Conservation (phyloP, 2,113 vertebrate species). For the Probosciger aterrimus region DNA sequence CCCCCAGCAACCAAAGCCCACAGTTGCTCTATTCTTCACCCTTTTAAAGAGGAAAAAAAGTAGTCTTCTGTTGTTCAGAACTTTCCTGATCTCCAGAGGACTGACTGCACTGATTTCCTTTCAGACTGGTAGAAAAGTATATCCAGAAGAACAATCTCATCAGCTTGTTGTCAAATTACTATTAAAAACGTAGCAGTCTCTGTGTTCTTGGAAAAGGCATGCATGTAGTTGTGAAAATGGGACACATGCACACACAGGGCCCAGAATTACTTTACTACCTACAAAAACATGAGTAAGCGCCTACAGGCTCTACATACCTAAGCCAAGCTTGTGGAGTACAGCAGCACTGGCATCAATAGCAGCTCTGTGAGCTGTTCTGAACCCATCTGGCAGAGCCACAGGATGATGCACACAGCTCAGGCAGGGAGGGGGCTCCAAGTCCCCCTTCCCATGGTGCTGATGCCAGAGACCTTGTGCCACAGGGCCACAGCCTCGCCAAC, state of each 20-base stretch:
- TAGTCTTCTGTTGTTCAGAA: not conserved
- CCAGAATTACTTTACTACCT: not conserved
- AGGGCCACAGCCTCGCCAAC: not conserved
- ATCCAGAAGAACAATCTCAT: not conserved
- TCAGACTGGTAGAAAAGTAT: not conserved
- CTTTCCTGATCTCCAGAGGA: not conserved
- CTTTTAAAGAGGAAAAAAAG: not conserved
- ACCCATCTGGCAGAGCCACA: not conserved
- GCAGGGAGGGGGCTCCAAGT: not conserved
- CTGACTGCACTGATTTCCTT: not conserved
- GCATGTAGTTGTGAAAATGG: not conserved
- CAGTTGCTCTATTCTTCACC: not conserved
- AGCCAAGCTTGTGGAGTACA: not conserved
- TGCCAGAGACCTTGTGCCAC: not conserved
- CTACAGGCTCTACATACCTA: accelerated
- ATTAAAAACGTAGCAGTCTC: not conserved
- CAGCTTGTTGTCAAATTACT: not conserved
- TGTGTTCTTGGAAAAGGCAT: not conserved
- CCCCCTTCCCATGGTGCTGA: accelerated
- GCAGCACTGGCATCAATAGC: not conserved
- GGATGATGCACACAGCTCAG: not conserved
- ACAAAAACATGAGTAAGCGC: not conserved
- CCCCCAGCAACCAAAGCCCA: not conserved
- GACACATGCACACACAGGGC: not conserved
- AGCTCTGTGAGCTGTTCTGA: not conserved